Base-by-base conservation (phyloP, 2,113 vertebrate species). In the Sander lucioperca region DNA sequence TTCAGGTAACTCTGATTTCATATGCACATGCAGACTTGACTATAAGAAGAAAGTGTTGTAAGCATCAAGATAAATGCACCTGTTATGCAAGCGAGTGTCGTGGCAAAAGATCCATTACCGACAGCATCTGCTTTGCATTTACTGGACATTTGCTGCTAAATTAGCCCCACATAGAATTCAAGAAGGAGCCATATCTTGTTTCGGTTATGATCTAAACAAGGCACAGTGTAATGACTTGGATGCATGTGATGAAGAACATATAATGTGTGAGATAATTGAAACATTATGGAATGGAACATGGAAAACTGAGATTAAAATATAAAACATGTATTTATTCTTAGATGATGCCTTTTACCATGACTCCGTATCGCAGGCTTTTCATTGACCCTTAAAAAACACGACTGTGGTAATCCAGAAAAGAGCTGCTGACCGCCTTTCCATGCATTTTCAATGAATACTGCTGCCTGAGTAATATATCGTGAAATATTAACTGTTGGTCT, bases 401-500 rank as follows among this genome's bases (percentile, higher is more conserved):
- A 13, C 30, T 36, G 27, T 18, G 54, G 27, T 27, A 73, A 58
- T n/a, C 69, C 82, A 83, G 77, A 75, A 71, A 33, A 79, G 30
- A 74, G 27, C 64, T 74, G 73, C 47, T 15, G 13, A 57, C 54
- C 2, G 50, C 51, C 39, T 85, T 64, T 82, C 87, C 83, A 84
- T 89, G 80, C 82, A 84, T 91, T 88, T 83, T 83, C 71, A 84
- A 82, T 84, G 75, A 85, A 77, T 64, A 64, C 75, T 33, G 79
- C 83, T 88, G 77, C 79, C 75, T 82, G 75, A 91, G 92, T 84
- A 90, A 89, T 82, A 85, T 63, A 19, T 81, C 85, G 91, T 92
- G 13, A 93, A 91, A 90, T 91, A 93, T 93, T 91, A 43, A 87
- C 76, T 78, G 61, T 78, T 90, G 61, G 70, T 75, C 56, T 86